A percentile compares a stretch with the other conserved stretches of the same genome.
These are phyloP conservation scores for Helobdella robusta DNA, from an alignment of 2,888 invertebrate genomes.

Conservation along the genomic window DNA sequence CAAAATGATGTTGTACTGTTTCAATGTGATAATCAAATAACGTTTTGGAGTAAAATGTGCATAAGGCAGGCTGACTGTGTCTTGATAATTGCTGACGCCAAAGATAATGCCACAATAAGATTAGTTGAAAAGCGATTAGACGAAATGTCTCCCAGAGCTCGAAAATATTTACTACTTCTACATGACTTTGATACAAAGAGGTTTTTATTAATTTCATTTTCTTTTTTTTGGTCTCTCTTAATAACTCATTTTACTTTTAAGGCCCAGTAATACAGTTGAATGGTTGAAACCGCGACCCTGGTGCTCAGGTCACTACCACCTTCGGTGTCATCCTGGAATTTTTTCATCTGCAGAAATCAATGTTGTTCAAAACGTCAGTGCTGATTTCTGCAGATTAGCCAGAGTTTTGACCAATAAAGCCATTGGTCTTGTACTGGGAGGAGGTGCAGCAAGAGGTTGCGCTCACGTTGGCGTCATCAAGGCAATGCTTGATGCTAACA, in stretches of 20 bases:
- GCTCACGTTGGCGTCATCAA: constrained; percentile 24
- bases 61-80: constrained; percentile 27
- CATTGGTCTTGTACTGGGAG: constrained; percentile 24
- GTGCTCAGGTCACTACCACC: constrained; percentile 23
- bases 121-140: constrained; percentile 16
- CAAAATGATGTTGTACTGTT: constrained; percentile 18
- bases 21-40: constrained; percentile 19
- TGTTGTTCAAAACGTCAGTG: not conserved
- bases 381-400: constrained; percentile 21
- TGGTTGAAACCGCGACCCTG: constrained; percentile 24
- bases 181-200: constrained; percentile 10
- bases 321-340: constrained; percentile 13
- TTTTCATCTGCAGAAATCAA: not conserved
- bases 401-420: constrained; percentile 25
- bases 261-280: constrained; percentile 22
- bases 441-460: constrained; percentile 27
- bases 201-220: constrained; percentile 3
- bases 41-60: constrained; percentile 22
- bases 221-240: not conserved
- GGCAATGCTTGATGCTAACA: constrained; percentile 24
- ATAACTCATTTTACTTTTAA: not conserved
- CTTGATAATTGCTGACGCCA: constrained; percentile 22
- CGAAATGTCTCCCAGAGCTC: constrained; percentile 20
- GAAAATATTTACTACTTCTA: constrained; percentile 23
- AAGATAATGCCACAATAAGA: constrained; percentile 3